Conservation (phyloP, 2,888 invertebrate genomes). For the Penaeus monodon region DNA sequence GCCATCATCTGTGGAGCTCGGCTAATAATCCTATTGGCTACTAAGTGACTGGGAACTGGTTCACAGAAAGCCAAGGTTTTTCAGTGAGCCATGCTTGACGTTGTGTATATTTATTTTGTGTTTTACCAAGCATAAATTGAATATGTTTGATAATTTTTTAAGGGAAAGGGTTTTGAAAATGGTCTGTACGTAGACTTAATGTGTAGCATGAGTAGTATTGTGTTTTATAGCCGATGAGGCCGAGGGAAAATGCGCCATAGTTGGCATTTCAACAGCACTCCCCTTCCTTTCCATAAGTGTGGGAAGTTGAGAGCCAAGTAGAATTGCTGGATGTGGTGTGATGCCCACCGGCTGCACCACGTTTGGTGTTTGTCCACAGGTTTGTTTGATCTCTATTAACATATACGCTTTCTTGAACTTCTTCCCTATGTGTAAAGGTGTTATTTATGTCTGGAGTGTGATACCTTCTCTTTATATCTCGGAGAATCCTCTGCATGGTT, state of each 20-base stretch:
- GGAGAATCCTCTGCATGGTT: slow-evolving; percentile 58
- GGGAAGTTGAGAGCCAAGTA: slow-evolving; percentile 14
- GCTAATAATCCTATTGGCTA: slow-evolving; percentile 33
- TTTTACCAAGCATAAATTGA: slow-evolving; percentile 50
- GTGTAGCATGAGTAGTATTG: slow-evolving; percentile 60
- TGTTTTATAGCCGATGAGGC: slow-evolving; percentile 57
- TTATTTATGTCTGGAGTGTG: slow-evolving; percentile 63
- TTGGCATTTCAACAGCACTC: not conserved
- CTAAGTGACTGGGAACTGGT: slow-evolving; percentile 28
- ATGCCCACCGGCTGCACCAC: slow-evolving; percentile 47
- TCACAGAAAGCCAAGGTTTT: slow-evolving; percentile 29
- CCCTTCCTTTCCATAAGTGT: slow-evolving; percentile 6
- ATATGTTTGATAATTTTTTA: slow-evolving; percentile 52
- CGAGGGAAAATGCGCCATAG: slow-evolving; percentile 36
- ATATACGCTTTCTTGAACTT: slow-evolving; percentile 63
- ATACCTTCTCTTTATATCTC: slow-evolving; percentile 56
- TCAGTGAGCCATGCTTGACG: slow-evolving; percentile 38
- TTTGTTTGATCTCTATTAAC: slow-evolving; percentile 64
- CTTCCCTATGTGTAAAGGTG: slow-evolving; percentile 61
- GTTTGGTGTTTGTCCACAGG: slow-evolving; percentile 62
- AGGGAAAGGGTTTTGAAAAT: slow-evolving; percentile 54
- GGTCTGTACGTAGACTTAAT: slow-evolving; percentile 56
- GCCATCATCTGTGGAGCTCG: slow-evolving; percentile 39
- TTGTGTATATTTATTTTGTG: slow-evolving; percentile 60
- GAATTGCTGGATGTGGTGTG: slow-evolving; percentile 29